Conservation (phyloP, 2,113 vertebrate genomes). For the Solea senegalensis region DNA sequence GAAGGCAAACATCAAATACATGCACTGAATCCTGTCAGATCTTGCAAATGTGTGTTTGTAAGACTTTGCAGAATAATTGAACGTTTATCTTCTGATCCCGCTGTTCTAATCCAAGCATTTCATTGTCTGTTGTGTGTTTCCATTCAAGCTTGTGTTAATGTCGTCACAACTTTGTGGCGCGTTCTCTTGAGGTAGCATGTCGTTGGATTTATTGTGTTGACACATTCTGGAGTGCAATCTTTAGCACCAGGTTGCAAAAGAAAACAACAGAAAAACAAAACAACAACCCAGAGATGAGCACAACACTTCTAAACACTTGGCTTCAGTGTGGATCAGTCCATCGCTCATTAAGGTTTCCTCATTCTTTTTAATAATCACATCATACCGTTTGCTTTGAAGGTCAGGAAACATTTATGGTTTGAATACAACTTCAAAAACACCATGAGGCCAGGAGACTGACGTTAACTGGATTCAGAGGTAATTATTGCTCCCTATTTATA, state of each 20-base stretch:
- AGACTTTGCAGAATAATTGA: slow-evolving; percentile 34
- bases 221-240: not conserved
- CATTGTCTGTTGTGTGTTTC: slow-evolving; percentile 5
- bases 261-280: no score
- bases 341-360: not conserved
- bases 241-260: not conserved
- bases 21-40: slow-evolving; percentile 17
- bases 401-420: no score
- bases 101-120: slow-evolving; percentile 22
- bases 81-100: slow-evolving; percentile 43
- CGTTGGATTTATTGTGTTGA: slow-evolving; percentile 13
- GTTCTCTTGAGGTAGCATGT: not conserved
- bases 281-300: no score
- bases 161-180: slow-evolving; percentile 10
- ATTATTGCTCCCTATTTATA: slow-evolving; percentile 58
- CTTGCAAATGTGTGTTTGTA: slow-evolving; percentile 26
- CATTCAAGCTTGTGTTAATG: slow-evolving; percentile 20
- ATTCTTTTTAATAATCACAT: not conserved
- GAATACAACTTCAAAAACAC: not conserved
- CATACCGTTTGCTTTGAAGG: not conserved
- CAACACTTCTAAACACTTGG: no score
- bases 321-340: no score
- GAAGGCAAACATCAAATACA: slow-evolving; percentile 40
- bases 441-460: slow-evolving; percentile 20
- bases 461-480: slow-evolving; percentile 29